Evolutionary conservation across 2,113 vertebrate genomes (phyloP).

Genomic region (Lepus timidus): DNA sequence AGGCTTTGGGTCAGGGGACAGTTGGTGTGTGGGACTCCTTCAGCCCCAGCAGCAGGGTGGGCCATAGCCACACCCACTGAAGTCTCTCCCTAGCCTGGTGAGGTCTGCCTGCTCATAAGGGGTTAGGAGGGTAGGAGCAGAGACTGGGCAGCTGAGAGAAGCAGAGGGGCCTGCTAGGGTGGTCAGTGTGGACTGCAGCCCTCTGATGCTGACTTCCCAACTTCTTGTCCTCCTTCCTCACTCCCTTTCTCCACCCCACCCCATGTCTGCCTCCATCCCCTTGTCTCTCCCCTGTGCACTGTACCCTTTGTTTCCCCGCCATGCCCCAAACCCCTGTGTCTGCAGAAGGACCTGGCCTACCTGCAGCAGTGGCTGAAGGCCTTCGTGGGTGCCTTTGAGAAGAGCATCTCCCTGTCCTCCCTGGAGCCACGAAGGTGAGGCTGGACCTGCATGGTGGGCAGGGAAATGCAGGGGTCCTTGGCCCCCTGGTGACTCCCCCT

Average conservation of each 20-base stretch:
- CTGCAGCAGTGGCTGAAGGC: conserved; percentile 97
- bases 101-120: neutral
- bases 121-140: neutral
- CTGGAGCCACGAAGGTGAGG: conserved; percentile 94
- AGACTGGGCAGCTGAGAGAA: neutral
- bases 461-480: too few relatives aligned
- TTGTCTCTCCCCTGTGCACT: rapidly evolving
- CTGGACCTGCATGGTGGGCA: neutral
- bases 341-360: conserved; percentile 95
- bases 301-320: neutral
- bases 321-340: neutral
- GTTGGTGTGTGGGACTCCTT: neutral
- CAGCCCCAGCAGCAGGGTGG: neutral
- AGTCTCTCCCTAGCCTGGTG: conserved; percentile 47
- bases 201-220: neutral
- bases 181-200: rapidly evolving
- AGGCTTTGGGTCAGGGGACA: neutral
- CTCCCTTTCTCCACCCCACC: neutral
- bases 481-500: neutral
- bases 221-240: neutral
- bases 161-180: neutral
- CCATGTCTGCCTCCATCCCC: neutral
- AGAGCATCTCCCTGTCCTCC: conserved; percentile 92
- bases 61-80: conserved; percentile 13
- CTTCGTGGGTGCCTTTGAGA: conserved; percentile 94